Evolutionary conservation across 2,113 vertebrate species (phyloP).

Genomic region (Gobiocypris rarus): DNA sequence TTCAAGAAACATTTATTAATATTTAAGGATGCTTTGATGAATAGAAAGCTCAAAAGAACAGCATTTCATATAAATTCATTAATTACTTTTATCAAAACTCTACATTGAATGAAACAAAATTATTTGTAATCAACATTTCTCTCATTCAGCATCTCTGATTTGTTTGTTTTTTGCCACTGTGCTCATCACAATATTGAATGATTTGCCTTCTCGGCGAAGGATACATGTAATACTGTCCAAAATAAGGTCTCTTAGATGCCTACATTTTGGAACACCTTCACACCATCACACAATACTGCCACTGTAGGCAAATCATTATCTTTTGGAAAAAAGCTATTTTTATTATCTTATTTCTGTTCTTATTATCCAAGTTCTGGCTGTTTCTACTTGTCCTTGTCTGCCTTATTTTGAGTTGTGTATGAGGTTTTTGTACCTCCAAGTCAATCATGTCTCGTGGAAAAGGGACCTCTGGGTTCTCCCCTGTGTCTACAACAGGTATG

Average conservation of each 20-base stretch:
- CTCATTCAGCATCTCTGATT: neutral
- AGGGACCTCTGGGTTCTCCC: slow-evolving; percentile 97
- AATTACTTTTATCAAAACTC: neutral
- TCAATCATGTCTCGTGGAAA: slow-evolving; percentile 99
- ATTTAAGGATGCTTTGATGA: neutral
- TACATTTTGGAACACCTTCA: neutral
- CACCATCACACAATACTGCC: neutral
- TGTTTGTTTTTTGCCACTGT: neutral
- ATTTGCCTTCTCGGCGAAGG: neutral
- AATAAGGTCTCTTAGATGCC: neutral
- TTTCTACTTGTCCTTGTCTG: neutral
- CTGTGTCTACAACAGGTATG: slow-evolving; percentile 91
- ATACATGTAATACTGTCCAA: neutral
- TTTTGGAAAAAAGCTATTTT: neutral
- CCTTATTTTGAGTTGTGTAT: neutral
- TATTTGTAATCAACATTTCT: neutral
- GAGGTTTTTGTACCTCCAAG: slow-evolving; percentile 83
- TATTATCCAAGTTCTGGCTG: too few relatives aligned
- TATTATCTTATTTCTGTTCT: neutral
- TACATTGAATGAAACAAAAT: neutral
- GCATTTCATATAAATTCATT: neutral
- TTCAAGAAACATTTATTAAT: too few relatives aligned
- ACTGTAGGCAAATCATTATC: neutral
- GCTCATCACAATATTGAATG: neutral
- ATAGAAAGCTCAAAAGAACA: neutral